A percentile compares a stretch with the other conserved stretches of the same genome.
Evolutionary conservation across 2,888 invertebrate genomes (phyloP).

Genomic region (Pycnomerus fuliginosus): DNA sequence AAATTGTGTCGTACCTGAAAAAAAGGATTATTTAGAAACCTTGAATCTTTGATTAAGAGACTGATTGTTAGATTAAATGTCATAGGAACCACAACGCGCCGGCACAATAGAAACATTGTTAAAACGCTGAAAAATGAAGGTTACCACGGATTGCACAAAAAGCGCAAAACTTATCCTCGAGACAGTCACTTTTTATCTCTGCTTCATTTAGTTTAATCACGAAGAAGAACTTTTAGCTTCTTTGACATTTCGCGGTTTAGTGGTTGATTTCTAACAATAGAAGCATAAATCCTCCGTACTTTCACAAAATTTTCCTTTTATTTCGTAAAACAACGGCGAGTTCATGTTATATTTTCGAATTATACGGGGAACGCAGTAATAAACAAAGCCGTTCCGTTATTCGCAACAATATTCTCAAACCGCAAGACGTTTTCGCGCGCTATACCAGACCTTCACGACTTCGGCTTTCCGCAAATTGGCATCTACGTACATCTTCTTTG

Average conservation of each 20-base stretch:
- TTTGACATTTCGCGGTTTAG: conserved; percentile 41
- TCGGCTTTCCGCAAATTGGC: conserved; percentile 11
- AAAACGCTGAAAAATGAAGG: too few relatives aligned
- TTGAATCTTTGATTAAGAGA: too few relatives aligned
- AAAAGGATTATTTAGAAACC: too few relatives aligned
- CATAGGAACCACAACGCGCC: too few relatives aligned
- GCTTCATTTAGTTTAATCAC: conserved; percentile 29
- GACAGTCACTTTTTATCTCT: too few relatives aligned
- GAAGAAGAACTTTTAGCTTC: conserved; percentile 39
- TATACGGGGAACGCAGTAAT: conserved; percentile 5
- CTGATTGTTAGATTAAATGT: too few relatives aligned
- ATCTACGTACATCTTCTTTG: too few relatives aligned
- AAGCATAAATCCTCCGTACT: conserved; percentile 41
- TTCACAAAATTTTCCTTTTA: conserved; percentile 39
- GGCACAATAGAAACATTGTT: too few relatives aligned
- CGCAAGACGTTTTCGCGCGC: conserved; percentile 12
- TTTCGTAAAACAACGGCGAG: conserved; percentile 32
- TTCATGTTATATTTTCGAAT: conserved; percentile 15
- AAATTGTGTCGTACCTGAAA: too few relatives aligned
- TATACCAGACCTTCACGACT: conserved; percentile 8
- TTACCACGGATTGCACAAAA: too few relatives aligned
- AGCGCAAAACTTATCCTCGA: too few relatives aligned
- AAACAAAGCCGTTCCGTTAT: conserved; percentile 10
- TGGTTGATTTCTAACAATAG: conserved; percentile 42
- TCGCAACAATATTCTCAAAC: conserved; percentile 11